Percentiles rank a stretch among this genome's conserved stretches.
These are phyloP conservation scores for Pogoniulus pusillus DNA, from an alignment of 2,797 vertebrate genomes.

Conservation along the genomic window DNA sequence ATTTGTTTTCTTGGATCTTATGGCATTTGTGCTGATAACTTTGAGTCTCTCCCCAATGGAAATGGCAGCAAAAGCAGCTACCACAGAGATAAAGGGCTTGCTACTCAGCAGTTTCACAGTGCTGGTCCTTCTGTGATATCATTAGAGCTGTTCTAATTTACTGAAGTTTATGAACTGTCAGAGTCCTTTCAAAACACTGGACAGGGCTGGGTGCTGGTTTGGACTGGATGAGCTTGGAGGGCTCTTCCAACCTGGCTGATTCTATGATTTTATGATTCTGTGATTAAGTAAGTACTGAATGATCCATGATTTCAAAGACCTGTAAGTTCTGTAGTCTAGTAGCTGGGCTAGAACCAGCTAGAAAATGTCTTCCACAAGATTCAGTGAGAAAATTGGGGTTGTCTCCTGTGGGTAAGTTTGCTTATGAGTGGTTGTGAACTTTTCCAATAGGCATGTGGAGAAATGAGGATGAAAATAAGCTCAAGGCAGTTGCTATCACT, in stretches of 20 bases:
- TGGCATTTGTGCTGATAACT: not conserved
- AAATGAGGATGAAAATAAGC: not conserved
- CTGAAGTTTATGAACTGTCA: not conserved
- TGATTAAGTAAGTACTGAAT: not conserved
- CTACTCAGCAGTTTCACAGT: not conserved
- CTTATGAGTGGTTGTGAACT: not conserved
- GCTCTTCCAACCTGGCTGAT: no score
- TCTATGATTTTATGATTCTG: no score
- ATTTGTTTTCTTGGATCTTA: conserved; percentile 7
- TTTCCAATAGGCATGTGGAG: not conserved
- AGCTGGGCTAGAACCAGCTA: not conserved
- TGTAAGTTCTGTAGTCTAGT: not conserved
- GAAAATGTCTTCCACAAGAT: not conserved
- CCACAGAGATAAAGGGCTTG: not conserved
- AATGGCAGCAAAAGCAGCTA: not conserved
- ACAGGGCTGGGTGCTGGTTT: no score
- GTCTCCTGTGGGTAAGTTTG: not conserved
- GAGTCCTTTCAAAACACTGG: not conserved
- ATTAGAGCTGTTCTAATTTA: not conserved
- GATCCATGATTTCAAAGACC: not conserved
- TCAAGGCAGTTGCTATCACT: not conserved
- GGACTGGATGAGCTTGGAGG: no score
- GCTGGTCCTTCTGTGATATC: not conserved
- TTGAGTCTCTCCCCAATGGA: not conserved
- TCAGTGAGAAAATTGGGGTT: not conserved